Conservation (phyloP, 2,797 vertebrate species). For the Sparus aurata region DNA sequence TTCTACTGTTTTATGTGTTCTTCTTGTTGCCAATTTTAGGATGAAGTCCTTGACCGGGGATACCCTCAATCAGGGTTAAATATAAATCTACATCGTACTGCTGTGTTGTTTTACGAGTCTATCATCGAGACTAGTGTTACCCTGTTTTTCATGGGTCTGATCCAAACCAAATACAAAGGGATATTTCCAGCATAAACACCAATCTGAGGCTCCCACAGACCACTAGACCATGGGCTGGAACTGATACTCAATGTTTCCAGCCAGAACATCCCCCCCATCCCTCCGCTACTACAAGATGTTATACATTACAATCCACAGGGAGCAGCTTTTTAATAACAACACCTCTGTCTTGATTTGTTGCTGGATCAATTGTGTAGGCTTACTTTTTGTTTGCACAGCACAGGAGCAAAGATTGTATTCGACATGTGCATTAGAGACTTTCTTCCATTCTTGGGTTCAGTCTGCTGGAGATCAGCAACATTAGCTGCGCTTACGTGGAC, state of each 20-base stretch:
- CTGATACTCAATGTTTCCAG: constrained; percentile 53
- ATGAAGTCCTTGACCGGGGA: constrained; percentile 58
- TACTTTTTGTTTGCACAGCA: not conserved
- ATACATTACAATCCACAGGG: not conserved
- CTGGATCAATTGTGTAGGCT: not conserved
- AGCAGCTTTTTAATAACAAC: not conserved
- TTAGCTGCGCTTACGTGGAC: too few species aligned
- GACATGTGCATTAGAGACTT: constrained; percentile 1
- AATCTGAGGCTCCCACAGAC: constrained; percentile 64
- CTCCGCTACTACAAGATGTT: constrained; percentile 25
- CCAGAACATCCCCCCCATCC: constrained; percentile 31
- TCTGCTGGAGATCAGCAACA: not conserved
- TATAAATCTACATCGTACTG: constrained; percentile 66
- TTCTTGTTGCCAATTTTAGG: constrained; percentile 58
- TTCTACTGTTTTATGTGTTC: constrained; percentile 33
- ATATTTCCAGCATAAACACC: constrained; percentile 79
- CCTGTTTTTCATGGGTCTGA: constrained; percentile 69
- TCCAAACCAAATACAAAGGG: constrained; percentile 77
- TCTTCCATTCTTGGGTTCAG: not conserved
- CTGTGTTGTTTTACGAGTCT: constrained; percentile 64
- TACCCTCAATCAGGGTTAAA: constrained; percentile 64
- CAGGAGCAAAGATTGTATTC: not conserved
- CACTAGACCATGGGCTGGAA: constrained; percentile 59
- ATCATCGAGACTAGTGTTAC: constrained; percentile 72
- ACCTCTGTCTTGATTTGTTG: not conserved